Evolutionary conservation across 2,797 vertebrate genomes (phyloP).

Genomic region (Takifugu rubripes): DNA sequence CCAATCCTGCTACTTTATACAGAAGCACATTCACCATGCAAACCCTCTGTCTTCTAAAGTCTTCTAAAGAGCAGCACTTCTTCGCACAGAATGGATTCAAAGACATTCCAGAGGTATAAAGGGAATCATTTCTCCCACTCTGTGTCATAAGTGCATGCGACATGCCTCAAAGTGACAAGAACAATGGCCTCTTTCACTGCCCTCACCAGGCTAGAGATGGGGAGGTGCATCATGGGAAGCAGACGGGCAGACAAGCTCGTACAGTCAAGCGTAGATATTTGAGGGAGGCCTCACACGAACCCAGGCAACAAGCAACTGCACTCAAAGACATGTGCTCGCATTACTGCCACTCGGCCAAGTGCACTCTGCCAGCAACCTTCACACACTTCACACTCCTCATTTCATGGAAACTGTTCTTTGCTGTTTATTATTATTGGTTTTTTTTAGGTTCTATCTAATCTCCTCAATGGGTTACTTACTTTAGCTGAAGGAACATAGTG

Average conservation of each 20-base stretch:
- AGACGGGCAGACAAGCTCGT: conserved; percentile 45
- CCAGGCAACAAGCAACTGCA: conserved; percentile 53
- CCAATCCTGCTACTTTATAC: conserved; percentile 1
- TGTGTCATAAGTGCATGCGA: conserved; percentile 75
- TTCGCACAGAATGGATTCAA: conserved; percentile 62
- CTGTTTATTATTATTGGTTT: no score
- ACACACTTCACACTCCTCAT: no score
- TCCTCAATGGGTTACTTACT: no score
- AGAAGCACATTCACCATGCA: conserved; percentile 9
- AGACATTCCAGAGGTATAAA: conserved; percentile 73
- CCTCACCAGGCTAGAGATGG: conserved; percentile 51
- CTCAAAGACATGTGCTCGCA: conserved; percentile 44
- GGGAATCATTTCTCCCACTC: conserved; percentile 74
- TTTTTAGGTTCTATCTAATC: no score
- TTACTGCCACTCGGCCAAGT: conserved; percentile 33
- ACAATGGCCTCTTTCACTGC: conserved; percentile 91
- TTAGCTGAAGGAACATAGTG: no score
- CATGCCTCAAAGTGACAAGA: conserved; percentile 70
- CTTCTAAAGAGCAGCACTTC: conserved; percentile 16
- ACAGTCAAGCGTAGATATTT: conserved; percentile 52
- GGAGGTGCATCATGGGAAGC: conserved; percentile 72
- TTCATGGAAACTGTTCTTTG: no score
- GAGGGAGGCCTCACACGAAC: conserved; percentile 43
- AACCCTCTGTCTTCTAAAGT: not conserved
- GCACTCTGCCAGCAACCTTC: conserved; percentile 3